Evolutionary conservation across 2,888 invertebrate genomes (phyloP), one percentile per base, ranked within the genome.

Genomic region (Synanthedon formicaeformis): DNA sequence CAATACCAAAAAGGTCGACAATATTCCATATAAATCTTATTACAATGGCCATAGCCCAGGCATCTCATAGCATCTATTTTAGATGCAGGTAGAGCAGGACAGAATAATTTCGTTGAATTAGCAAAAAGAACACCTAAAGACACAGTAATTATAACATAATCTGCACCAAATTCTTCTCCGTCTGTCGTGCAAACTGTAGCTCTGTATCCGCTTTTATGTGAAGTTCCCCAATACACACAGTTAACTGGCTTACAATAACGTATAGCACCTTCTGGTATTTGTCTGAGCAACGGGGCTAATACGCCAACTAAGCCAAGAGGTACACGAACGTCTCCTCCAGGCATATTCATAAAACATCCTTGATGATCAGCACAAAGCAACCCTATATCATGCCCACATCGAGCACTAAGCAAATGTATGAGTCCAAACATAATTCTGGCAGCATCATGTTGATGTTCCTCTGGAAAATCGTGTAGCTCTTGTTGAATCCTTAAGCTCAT

Each of bases 71-170:
- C 92, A 59, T 89, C 90, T 41, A 91, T 81, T 80, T 95, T 95
- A 4, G 89, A 88, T 1, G 88, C 71, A 0, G 95, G 94, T 50
- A 95, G 73, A 1, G 88, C 80, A 0, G 95, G 95, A 60, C 91
- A 91, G 67, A 95, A 95, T 62, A 95, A 69, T 55, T 88, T 88
- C 3, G 88, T 78, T 1, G 91, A 88, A 62, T 92, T 90, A 45
- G 88, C 81, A 65, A 91, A 91, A 27, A 96, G 73, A 1, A 93
- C 93, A 1, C 95, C 95, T 8, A 95, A 83, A 0, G 96, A 92
- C 5, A 94, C 89, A 0, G 95, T 94, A 45, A 93, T 83, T 48
- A 96, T 91, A 2, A 95, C 94, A 64, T 95, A 94, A 76, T 96
- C 94, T 0, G 93, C 93, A 0, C 89, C 88, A 66, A 89, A 91